phyloP scores from a whole-genome alignment of 2,113 vertebrate species.

The Gymnobelideus leadbeateri region DNA sequence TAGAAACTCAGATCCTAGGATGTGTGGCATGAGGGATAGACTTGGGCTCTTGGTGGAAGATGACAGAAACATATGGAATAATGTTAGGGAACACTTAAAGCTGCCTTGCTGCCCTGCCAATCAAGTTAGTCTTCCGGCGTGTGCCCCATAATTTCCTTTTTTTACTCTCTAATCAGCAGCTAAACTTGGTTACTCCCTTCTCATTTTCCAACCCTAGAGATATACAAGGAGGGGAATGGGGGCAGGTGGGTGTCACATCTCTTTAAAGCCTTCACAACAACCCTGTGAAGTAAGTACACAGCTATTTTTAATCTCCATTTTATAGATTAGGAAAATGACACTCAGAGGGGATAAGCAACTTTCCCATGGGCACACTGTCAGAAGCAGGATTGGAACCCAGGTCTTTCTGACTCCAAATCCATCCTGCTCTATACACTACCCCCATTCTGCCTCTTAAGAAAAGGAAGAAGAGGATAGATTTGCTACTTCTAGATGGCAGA shows the following conservation, averaged over 20 bases:
- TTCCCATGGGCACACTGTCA: not conserved
- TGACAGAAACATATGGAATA: not conserved
- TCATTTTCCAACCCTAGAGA: not conserved
- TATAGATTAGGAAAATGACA: not conserved
- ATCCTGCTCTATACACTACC: not conserved
- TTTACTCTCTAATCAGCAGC: not conserved
- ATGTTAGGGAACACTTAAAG: not conserved
- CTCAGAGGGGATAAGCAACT: not conserved
- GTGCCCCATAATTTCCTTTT: not conserved
- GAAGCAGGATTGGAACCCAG: not conserved
- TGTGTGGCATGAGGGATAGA: not conserved
- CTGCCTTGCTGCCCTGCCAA: not conserved
- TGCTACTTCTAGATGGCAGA: not conserved
- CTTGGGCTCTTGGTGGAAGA: not conserved
- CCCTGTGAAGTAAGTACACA: not conserved
- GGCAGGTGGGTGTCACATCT: not conserved
- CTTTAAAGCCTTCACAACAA: not conserved
- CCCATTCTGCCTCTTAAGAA: not conserved
- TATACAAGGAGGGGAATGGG: not conserved
- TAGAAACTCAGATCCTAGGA: not conserved
- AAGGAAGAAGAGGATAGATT: not conserved
- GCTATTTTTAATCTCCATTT: not conserved
- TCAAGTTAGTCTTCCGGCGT: not conserved
- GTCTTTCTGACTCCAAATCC: not conserved
- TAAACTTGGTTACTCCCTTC: not conserved